Conservation (phyloP, 2,797 vertebrate genomes). For the Danionella dracula region DNA sequence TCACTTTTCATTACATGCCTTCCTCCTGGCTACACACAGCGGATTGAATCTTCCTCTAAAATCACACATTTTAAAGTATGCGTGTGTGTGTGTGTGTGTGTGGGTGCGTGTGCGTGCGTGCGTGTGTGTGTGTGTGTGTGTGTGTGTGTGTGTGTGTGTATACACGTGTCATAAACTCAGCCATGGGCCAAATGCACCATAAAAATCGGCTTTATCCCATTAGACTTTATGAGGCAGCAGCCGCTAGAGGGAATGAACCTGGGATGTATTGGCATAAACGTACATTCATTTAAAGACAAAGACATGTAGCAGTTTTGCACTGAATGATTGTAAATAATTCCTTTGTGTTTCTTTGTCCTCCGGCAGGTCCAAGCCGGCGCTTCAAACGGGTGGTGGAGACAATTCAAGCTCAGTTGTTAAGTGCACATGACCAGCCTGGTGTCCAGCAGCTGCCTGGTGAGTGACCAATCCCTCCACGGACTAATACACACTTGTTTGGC, state of each 20-base stretch:
- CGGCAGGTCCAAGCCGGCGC: constrained; percentile 90
- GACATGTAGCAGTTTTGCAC: neutral
- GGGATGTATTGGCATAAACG: constrained; percentile 18
- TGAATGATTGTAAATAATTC: neutral
- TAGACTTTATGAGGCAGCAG: constrained; percentile 41
- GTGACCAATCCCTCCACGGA: constrained; percentile 49
- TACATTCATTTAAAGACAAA: constrained; percentile 16
- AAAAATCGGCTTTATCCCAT: constrained; percentile 36
- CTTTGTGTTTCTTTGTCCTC: constrained; percentile 23
- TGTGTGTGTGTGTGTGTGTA: too few species aligned
- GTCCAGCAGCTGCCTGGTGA: constrained; percentile 93
- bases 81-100: constrained; percentile 1
- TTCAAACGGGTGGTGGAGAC: constrained; percentile 99
- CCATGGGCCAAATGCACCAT: constrained; percentile 7
- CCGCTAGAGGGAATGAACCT: constrained; percentile 30
- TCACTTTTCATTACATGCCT: neutral
- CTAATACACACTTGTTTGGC: constrained; percentile 6
- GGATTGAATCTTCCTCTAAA: constrained; percentile 17
- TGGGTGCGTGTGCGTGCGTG: too few species aligned
- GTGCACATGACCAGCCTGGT: constrained; percentile 87
- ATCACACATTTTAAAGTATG: constrained; percentile 18
- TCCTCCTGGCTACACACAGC: neutral
- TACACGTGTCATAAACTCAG: constrained; percentile 19
- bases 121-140: too few species aligned
- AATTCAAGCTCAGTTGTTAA: constrained; percentile 96